Evolutionary conservation across 2,888 invertebrate species (phyloP).

Genomic region (Teinopalpus imperialis): DNA sequence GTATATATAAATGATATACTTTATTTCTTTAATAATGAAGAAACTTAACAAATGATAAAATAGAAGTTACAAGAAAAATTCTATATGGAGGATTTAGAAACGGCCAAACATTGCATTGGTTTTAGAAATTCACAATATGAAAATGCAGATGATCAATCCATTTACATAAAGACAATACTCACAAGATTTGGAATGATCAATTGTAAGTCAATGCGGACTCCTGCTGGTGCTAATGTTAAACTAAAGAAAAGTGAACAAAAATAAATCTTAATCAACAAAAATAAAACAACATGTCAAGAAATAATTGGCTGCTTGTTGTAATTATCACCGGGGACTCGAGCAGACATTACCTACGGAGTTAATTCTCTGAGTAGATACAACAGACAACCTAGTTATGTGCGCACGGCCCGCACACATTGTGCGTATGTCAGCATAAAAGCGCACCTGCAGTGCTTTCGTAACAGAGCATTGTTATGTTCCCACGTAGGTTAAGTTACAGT

Average conservation of each 20-base stretch:
- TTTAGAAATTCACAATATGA: background rate
- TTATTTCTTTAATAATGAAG: slow-evolving; percentile 18
- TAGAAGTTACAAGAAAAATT: slow-evolving; percentile 29
- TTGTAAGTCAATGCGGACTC: background rate
- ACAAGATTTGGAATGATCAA: background rate
- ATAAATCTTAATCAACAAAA: slow-evolving; percentile 3
- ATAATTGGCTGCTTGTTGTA: slow-evolving; percentile 24
- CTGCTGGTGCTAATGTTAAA: slow-evolving; percentile 24
- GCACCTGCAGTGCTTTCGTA: no score
- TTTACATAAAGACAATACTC: background rate
- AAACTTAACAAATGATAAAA: slow-evolving; percentile 20
- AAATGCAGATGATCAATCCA: background rate
- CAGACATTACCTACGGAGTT: slow-evolving; percentile 23
- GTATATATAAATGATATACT: slow-evolving; percentile 35
- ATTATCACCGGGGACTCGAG: slow-evolving; percentile 24
- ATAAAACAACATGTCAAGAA: slow-evolving; percentile 24
- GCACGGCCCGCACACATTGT: no score
- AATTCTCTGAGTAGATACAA: slow-evolving; percentile 26
- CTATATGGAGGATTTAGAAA: slow-evolving; percentile 31
- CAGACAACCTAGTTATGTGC: slow-evolving; percentile 9
- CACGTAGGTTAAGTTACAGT: no score
- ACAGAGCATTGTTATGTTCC: no score
- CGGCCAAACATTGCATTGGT: slow-evolving; percentile 23
- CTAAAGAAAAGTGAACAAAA: slow-evolving; percentile 20
- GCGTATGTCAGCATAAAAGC: no score